Conservation (phyloP, 2,797 vertebrate species). For the Oophaga sylvatica region DNA sequence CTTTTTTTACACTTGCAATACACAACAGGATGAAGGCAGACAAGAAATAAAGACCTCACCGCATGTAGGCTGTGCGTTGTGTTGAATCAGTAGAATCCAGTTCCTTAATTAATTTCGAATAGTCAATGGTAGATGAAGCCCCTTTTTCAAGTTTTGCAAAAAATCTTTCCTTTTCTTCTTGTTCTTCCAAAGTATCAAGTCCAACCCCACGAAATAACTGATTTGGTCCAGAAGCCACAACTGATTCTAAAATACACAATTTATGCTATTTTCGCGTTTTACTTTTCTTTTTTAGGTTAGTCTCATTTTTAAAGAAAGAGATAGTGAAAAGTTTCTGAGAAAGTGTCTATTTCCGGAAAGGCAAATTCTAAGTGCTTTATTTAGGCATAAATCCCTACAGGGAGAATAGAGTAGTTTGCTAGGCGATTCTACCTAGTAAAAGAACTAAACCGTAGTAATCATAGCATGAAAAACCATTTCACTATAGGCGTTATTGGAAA, state of each 20-base stretch:
- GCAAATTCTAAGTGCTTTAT: too few species aligned
- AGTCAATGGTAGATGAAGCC: slow-evolving; percentile 82
- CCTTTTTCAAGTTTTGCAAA: slow-evolving; percentile 84
- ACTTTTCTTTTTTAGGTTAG: background rate
- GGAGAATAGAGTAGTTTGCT: too few species aligned
- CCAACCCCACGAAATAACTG: slow-evolving; percentile 68
- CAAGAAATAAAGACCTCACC: slow-evolving; percentile 68
- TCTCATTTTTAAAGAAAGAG: too few species aligned
- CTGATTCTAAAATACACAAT: slow-evolving; percentile 67
- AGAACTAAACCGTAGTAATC: too few species aligned
- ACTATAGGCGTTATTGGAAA: too few species aligned
- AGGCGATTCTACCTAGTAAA: too few species aligned
- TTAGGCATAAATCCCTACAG: too few species aligned
- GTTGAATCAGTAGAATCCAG: slow-evolving; percentile 79
- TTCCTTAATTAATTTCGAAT: slow-evolving; percentile 85
- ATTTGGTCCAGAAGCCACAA: slow-evolving; percentile 71
- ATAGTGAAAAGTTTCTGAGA: too few species aligned
- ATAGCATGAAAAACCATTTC: too few species aligned
- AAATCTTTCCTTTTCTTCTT: slow-evolving; percentile 86
- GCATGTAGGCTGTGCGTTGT: slow-evolving; percentile 65
- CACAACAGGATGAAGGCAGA: background rate
- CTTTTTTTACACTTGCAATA: background rate
- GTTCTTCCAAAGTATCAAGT: slow-evolving; percentile 86
- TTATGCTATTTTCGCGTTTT: background rate
- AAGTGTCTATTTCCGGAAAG: too few species aligned